phyloP scores from a whole-genome alignment of 2,888 invertebrate genomes.

The Drosophila conformis region DNA sequence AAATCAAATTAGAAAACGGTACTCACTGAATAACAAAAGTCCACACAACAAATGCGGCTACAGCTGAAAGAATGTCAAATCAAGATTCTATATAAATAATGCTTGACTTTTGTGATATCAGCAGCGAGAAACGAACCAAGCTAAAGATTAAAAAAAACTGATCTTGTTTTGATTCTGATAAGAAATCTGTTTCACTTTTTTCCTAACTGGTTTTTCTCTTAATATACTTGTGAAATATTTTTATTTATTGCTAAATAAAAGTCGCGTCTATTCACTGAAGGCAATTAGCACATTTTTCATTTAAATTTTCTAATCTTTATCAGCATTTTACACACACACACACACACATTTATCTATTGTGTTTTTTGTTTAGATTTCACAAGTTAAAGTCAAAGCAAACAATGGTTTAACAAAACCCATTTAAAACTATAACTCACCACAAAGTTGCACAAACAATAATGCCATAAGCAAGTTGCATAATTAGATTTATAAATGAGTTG shows the following conservation, averaged over 20 bases:
- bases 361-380: background rate
- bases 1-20: constrained; percentile 60
- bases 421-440: background rate
- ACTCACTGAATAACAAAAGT: constrained; percentile 27
- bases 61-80: constrained; percentile 18
- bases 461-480: background rate
- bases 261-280: background rate
- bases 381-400: background rate
- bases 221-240: background rate
- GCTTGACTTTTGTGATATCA: constrained; percentile 1
- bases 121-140: no score
- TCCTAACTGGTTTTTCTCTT: background rate
- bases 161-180: background rate
- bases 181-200: background rate
- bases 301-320: background rate
- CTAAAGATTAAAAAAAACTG: background rate
- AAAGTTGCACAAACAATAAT: constrained; percentile 1
- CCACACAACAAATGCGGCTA: background rate
- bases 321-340: background rate
- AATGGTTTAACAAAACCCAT: background rate
- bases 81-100: constrained; percentile 10
- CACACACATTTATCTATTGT: background rate
- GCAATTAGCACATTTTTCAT: background rate
- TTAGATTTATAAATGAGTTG: background rate
- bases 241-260: background rate